Conservation (phyloP, 2,113 vertebrate genomes). For the Aphyosemion australe region DNA sequence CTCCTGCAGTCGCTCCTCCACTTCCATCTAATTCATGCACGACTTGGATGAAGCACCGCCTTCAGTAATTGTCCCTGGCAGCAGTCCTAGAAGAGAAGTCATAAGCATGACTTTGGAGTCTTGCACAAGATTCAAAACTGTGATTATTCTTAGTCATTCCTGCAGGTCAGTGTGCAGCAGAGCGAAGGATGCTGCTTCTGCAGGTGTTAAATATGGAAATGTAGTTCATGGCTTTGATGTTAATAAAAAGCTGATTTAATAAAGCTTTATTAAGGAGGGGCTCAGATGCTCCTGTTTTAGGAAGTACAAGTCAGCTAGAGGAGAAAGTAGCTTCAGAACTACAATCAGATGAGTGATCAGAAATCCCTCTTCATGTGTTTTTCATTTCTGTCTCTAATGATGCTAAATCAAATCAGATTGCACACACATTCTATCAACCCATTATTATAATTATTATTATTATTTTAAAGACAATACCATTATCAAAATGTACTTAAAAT, state of each 20-base stretch:
- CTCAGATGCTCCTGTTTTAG: too few relatives aligned
- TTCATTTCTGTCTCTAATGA: too few relatives aligned
- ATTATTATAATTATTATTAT: too few relatives aligned
- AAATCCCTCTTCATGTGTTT: too few relatives aligned
- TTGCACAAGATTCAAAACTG: background rate
- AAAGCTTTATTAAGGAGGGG: too few relatives aligned
- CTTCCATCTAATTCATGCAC: slow-evolving; percentile 5
- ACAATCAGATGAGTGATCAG: too few relatives aligned
- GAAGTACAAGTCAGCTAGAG: too few relatives aligned
- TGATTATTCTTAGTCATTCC: background rate
- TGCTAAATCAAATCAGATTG: too few relatives aligned
- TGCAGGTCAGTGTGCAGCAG: background rate
- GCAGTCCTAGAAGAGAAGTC: background rate
- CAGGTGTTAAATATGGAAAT: slow-evolving; percentile 19
- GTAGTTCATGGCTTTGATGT: slow-evolving; percentile 6
- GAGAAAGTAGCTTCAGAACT: too few relatives aligned
- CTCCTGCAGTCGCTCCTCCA: background rate
- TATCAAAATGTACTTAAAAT: too few relatives aligned
- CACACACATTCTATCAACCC: too few relatives aligned
- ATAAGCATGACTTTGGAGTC: background rate
- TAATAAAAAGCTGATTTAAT: slow-evolving; percentile 12
- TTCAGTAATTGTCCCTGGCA: slow-evolving; percentile 4
- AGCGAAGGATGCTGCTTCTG: slow-evolving; percentile 6
- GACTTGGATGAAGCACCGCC: background rate
- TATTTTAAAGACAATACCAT: too few relatives aligned